Base-by-base conservation (phyloP, 2,888 invertebrate species). In the Caenorhabditis angaria region DNA sequence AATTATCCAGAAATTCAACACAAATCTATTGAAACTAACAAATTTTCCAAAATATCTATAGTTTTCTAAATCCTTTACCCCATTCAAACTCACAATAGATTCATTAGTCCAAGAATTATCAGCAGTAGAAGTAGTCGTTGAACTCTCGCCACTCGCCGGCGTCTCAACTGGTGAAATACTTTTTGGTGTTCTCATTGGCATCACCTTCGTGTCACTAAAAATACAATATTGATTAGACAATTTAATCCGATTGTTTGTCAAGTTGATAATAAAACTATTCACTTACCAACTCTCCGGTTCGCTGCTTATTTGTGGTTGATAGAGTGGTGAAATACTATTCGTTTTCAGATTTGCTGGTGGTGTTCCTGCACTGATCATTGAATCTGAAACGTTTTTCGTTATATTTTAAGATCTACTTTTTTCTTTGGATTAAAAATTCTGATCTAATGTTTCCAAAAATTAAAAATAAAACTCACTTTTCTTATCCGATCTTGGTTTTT, bases 401-500 rank as follows among this genome's bases (percentile, higher is more conserved):
- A n/a, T 51, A 41, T 27, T 24, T 10, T 27, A 22, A 24, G n/a
- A 25, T 25, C 22, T 61, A 28, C 12, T 18, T 5, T 32, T 27
- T 50, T 51, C 8, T 18, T n/a, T 14, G 4, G 18, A 58, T 14
- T 58, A 5, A 10, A 12, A 28, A 18, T 25, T 27, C 18, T 29
- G 25, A 22, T 28, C 10, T n/a, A 22, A 27, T 28, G 8, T 20
- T 27, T 32, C 35, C 58, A 48, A 48, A 4, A 10, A 5, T 5
- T 10, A 10, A 5, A 48, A 18, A 53, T 60, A 51, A 55, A 14
- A 10, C 61, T 64, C 61, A 48, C 69, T 47, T 28, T 69, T 66
- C n/a, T 64, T 70, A 24, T 74, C 72, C 3, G 55, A 28, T 48
- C 78, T 82, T 41, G 80, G 78, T 61, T 80, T 84, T 66, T 85